Evolutionary conservation across 2,797 vertebrate species (phyloP), one percentile per base, ranked within the genome.

Genomic region (Varecia variegata): DNA sequence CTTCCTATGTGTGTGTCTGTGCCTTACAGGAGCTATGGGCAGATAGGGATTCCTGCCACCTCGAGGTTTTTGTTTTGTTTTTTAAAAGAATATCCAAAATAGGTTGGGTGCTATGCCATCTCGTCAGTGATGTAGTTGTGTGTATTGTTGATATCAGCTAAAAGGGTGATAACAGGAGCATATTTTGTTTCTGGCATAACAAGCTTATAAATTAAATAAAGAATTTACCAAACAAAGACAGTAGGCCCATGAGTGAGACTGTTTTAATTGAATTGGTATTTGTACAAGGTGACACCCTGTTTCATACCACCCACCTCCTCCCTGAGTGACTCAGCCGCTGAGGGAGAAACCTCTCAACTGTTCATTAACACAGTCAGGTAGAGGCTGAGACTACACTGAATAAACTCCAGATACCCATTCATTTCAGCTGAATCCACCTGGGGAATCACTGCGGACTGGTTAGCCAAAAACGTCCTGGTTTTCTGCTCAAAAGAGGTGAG

Each of bases 241-340:
- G 92, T 77, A 97, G 93, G 85, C 23, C 58, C 67, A 60, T 52
- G 92, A 94, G 70, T 71, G 97, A 97, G 97, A 96, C 1, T 97
- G 94, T 93, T 97, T 96, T 97, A 97, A 98, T 97, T 97, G 98
- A 98, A 97, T 88, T 97, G 97, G 98, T 98, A 98, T 98, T 98
- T 98, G 96, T 97, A 95, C 87, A 97, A 97, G 98, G 98, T 98
- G 98, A 98, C 99, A 98, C 98, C 99, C 98, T 98, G 97, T 99
- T 98, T 98, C 98, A 98, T 98, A 98, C 99, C 98, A 98, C 98
- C 98, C 95, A 93, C 98, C 98, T 98, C 98, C 97, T 98, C 98
- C 97, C 97, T 93, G 97, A 86, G 92, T 99, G 98, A 99, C 97
- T 99, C 99, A 99, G 97, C 83, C 81, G 71, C 95, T 70, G 65